Percentiles rank a stretch among this genome's conserved stretches.
These are phyloP conservation scores for Papilio glaucus DNA, from an alignment of 1,140 invertebrate genomes.

Conservation along the genomic window DNA sequence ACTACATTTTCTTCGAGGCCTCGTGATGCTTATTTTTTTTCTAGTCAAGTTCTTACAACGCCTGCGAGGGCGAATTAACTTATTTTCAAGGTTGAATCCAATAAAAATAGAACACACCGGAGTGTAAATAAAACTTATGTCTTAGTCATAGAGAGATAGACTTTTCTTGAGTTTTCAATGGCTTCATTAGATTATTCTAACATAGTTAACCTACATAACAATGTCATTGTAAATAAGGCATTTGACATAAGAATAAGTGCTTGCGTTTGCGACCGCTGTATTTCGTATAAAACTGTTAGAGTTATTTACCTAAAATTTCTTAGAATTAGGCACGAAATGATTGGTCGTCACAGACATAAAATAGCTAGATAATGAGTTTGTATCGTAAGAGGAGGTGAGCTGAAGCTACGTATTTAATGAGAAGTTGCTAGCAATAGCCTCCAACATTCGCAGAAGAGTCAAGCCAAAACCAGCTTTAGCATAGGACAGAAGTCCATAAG, in stretches of 20 bases:
- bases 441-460: too few relatives aligned
- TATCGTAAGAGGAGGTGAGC: too few relatives aligned
- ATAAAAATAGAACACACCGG: conserved; percentile 8
- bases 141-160: conserved; percentile 4
- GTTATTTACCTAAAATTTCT: background rate
- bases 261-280: background rate
- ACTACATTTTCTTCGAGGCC: background rate
- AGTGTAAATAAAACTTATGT: conserved; percentile 13
- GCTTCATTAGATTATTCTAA: conserved; percentile 21
- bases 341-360: background rate
- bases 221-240: background rate
- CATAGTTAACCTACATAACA: conserved; percentile 9
- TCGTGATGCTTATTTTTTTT: background rate
- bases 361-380: too few relatives aligned
- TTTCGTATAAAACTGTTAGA: background rate
- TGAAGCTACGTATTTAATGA: too few relatives aligned
- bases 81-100: conserved; percentile 22
- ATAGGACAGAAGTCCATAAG: too few relatives aligned
- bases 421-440: too few relatives aligned
- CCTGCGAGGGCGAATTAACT: conserved; percentile 2
- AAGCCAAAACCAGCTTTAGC: too few relatives aligned
- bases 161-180: conserved; percentile 10
- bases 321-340: background rate
- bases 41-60: background rate
- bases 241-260: background rate